Evolutionary conservation across 92 coral and sea anemone species (phyloP), one percentile per base, ranked within the genome.

Genomic region (Pocillopora meandrina): DNA sequence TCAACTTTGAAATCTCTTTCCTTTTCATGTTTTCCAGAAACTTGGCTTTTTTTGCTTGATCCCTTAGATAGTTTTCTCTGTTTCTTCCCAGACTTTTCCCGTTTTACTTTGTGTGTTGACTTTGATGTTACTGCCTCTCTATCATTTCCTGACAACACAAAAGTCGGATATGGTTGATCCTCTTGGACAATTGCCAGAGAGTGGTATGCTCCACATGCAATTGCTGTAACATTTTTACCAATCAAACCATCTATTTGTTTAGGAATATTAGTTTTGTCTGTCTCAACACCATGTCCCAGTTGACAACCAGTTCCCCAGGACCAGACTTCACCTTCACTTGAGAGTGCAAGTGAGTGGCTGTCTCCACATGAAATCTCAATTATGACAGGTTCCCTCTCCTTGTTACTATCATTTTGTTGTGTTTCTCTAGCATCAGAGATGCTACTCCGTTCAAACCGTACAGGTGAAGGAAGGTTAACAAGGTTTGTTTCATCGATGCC

Each of bases 301-400:
- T 93, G 96, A 47, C 90, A 89, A 19, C 99, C 99, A 5, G 91
- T 86, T 4, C 99, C 99, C 99, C 99, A 97, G 15, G 99, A 93
- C 99, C 99, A 97, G 2, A 97, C 94, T 58, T 86, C 91, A 2
- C 98, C 99, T 68, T 78, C 78, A 13, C 34, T 47, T 10, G 98
- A 81, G 20, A 97, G 78, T 0, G 97, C 99, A 11, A 97, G 77
- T 15, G 98, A 90, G 77, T 97, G 99, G 16, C 84, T 74, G 49
- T 97, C 99, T 3, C 99, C 99, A 79, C 96, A 97, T 0, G 98
- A 90, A 65, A 97, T 65, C 67, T 92, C 84, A 59, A 82, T 88
- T 26, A 95, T 82, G n/a, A 57, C 64, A 47, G 87, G 71, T 23
- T 69, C 63, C 1, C 18, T 71, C 69, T 72, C 58, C 72, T 80